Base-by-base conservation (phyloP, 2,888 invertebrate genomes). In the Nomada lathburiana region DNA sequence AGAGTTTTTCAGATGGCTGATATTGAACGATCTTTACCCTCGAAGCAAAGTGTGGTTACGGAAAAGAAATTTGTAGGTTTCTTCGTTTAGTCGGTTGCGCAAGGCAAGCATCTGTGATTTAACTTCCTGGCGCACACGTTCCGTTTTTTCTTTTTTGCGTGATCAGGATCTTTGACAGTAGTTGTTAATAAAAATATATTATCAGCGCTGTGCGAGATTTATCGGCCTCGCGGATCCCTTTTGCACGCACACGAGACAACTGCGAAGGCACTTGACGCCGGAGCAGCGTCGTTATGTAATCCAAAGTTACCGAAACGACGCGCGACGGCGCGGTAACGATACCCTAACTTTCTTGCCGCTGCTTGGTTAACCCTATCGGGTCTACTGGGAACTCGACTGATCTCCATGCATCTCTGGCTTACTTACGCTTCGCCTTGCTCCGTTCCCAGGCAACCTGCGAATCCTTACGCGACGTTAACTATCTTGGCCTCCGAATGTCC, bases 271-370 rank as follows among this genome's bases (percentile, higher is more conserved):
- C 64, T 76, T 29, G 76, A 76, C 73, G 73, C 42, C 42, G 2
- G 50, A 50, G 63, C 63, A 76, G 50, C 64, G 36, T 7, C 11
- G 64, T 76, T 76, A 76, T 73, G 73, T 50, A 76, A 76, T 47
- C 26, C 73, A 50, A 73, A 76, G 73, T 73, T 76, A 73, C 57
- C 76, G 64, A 76, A 76, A 76, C 73, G 76, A 57, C 73, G 53
- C 16, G 5, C 36, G 36, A 36, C 23, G 50, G 50, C 13, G 29
- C 18, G 26, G 72, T 72, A 72, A 72, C 76, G 76, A 72, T 72
- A 72, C 63, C 57, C 47, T 42, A 76, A 76, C 57, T 76, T 76
- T 73, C 76, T 73, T 76, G 64, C 64, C 26, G 42, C 11, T 11
- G 57, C 64, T 73, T 59, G 57, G 76, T 62, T 59, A 73, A 59